Base-by-base conservation (phyloP, 1,140 invertebrate genomes). In the Micrasema minimum region DNA sequence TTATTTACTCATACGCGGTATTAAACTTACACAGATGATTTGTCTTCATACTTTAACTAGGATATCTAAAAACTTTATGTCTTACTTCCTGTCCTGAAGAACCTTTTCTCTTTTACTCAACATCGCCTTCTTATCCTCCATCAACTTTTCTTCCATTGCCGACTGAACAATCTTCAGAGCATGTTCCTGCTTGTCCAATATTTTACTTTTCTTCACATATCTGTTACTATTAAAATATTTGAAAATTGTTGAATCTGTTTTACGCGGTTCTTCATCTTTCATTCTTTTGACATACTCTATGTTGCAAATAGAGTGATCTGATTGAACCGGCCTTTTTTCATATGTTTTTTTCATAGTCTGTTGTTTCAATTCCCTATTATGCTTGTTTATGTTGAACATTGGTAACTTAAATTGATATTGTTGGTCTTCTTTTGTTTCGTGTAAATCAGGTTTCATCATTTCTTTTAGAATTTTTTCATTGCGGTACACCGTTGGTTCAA, bases 51-150 rank as follows among this genome's bases (percentile, higher is more conserved):
- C n/a, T n/a, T n/a, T n/a, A n/a, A n/a, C n/a, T n/a, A n/a, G n/a
- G n/a, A n/a, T n/a, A n/a, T n/a, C n/a, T n/a, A n/a, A n/a, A n/a
- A 31, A 31, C 26, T 31, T 31, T 4, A 31, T 4, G 7, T 31
- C 65, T 57, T 71, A 84, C 82, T 81, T 84, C 73, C 77, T 80
- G 2, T 79, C 77, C 67, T 85, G 83, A 38, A 85, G 69, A 37
- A 81, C 81, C 62, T 82, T 83, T 22, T 85, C 83, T 64, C 77
- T 76, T n/a, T 67, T 77, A 3, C 62, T 79, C 12, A 83, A 45
- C 53, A 82, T 76, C 5, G 83, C 79, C 72, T 79, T 84, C 35
- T 79, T 78, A 59, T 82, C 83, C 50, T 80, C 79, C 22, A 80
- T n/a, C 22, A 80, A 78, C 18, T 78, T 43, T 26, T 84, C 82